Conservation (phyloP, 2,113 vertebrate species). For the Carlito syrichta region DNA sequence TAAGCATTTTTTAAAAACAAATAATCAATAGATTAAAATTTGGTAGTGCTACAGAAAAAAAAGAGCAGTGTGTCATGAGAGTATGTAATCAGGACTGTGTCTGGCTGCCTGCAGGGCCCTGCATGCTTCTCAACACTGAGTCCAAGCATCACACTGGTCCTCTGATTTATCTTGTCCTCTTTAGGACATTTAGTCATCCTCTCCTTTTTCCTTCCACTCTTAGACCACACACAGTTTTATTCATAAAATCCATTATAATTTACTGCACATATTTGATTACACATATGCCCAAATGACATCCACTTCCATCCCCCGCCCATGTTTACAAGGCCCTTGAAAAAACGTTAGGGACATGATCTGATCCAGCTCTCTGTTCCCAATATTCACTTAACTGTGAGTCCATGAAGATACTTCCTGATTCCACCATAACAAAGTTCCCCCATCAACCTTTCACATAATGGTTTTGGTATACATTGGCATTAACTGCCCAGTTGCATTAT, state of each 20-base stretch:
- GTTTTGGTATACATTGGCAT: background rate
- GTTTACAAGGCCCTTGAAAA: background rate
- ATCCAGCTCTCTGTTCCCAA: background rate
- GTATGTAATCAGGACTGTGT: no score
- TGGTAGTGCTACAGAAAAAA: background rate
- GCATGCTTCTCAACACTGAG: background rate
- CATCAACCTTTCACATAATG: background rate
- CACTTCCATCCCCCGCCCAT: accelerated
- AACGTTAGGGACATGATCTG: background rate
- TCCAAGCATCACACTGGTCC: background rate
- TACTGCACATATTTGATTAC: background rate
- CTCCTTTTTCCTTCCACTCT: background rate
- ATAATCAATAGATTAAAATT: background rate
- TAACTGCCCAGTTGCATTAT: background rate
- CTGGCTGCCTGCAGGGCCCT: background rate
- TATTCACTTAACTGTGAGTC: background rate
- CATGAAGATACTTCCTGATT: background rate
- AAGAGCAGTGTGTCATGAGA: background rate
- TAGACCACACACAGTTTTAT: background rate
- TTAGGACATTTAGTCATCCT: background rate
- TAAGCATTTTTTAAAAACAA: background rate
- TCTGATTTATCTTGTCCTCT: background rate
- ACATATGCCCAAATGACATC: background rate
- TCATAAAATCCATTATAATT: background rate
- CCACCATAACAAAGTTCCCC: background rate